A percentile compares a stretch with the other conserved stretches of the same genome.
These are phyloP conservation scores for Drosophila anomalata DNA, from an alignment of 2,888 invertebrate genomes.

Conservation along the genomic window DNA sequence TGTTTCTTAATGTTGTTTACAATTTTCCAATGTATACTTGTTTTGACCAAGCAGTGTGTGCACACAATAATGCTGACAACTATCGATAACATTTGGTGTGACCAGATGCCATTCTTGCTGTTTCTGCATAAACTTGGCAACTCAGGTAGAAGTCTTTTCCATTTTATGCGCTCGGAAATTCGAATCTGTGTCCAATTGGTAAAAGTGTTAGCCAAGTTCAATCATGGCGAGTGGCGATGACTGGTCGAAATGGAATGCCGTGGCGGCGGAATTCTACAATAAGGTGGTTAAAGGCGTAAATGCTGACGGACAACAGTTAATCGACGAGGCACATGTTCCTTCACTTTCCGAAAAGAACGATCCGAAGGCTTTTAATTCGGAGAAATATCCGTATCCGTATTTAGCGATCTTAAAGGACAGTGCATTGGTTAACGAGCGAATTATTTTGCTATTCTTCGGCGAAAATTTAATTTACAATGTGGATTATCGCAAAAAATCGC, in stretches of 20 bases:
- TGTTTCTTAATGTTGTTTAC: conserved; percentile 27
- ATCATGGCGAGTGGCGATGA: conserved; percentile 6
- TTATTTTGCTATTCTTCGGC: conserved; percentile 51
- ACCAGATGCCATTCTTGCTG: not conserved
- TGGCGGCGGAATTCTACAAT: conserved; percentile 45
- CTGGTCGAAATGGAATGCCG: conserved; percentile 53
- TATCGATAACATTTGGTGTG: not conserved
- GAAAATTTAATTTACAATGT: conserved; percentile 22
- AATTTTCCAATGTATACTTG: conserved; percentile 8
- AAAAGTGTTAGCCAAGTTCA: not conserved
- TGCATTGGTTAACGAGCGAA: conserved; percentile 19
- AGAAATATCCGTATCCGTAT: conserved; percentile 53
- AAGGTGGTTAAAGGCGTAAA: conserved; percentile 20
- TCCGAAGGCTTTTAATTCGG: not conserved
- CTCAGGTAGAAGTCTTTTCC: not conserved
- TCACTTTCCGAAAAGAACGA: not conserved
- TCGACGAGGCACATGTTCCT: not conserved
- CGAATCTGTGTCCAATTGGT: conserved; percentile 3
- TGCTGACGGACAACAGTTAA: conserved; percentile 4
- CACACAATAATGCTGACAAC: conserved; percentile 1
- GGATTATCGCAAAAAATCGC: conserved; percentile 16
- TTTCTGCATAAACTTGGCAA: not conserved
- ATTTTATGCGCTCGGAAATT: conserved; percentile 8
- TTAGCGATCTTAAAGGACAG: conserved; percentile 45
- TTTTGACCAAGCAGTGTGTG: conserved; percentile 2